phyloP scores from a whole-genome alignment of 2,888 invertebrate genomes.

The Cyrtodaria siliqua region DNA sequence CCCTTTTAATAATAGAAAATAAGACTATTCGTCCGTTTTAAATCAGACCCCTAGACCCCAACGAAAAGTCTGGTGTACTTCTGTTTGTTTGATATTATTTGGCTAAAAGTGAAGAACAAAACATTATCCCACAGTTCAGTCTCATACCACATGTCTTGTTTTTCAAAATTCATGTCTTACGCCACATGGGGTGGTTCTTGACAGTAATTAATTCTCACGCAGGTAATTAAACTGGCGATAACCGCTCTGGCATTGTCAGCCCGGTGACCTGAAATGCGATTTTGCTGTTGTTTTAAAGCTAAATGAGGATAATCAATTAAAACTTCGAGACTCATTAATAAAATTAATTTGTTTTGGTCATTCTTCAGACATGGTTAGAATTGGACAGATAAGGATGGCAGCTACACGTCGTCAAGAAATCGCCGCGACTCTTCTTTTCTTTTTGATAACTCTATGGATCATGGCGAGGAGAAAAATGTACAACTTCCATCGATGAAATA shows the following conservation, averaged over 20 bases:
- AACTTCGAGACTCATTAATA: conserved; percentile 13
- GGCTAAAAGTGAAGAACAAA: too few species aligned
- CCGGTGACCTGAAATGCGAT: conserved; percentile 6
- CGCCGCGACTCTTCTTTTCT: too few species aligned
- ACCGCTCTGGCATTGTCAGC: not conserved
- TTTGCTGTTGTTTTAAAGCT: conserved; percentile 32
- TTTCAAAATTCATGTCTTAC: not conserved
- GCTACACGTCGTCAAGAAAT: too few species aligned
- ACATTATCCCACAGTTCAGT: too few species aligned
- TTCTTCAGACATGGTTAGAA: not conserved
- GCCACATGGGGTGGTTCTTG: not conserved
- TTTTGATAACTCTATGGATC: too few species aligned
- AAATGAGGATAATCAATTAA: conserved; percentile 43
- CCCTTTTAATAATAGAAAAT: too few species aligned
- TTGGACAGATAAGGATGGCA: not conserved
- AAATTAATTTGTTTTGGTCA: conserved; percentile 14
- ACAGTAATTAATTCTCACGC: conserved; percentile 1
- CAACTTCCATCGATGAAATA: too few species aligned
- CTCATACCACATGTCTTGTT: not conserved
- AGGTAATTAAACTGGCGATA: not conserved
- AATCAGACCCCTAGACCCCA: too few species aligned
- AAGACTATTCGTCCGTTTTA: too few species aligned
- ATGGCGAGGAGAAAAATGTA: too few species aligned
- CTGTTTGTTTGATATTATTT: too few species aligned
- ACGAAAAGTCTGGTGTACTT: too few species aligned